phyloP scores from a whole-genome alignment of 2,113 vertebrate species.

The Pardalotus punctatus region DNA sequence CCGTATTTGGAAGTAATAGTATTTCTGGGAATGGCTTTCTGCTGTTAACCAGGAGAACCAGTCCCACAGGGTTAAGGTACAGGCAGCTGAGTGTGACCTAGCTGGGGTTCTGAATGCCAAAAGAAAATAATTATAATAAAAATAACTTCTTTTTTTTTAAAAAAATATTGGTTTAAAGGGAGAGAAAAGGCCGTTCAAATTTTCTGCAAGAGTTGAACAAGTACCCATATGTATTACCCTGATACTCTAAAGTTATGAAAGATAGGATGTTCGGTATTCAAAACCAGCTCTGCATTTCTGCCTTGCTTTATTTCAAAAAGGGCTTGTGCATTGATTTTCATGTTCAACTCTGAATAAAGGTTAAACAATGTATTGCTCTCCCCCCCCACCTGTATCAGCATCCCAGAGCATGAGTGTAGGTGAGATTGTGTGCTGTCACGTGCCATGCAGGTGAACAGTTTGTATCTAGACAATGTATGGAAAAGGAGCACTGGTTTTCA shows the following conservation, averaged over 20 bases:
- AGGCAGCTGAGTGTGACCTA: neutral
- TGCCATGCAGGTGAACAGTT: neutral
- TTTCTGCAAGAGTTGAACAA: neutral
- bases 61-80: neutral
- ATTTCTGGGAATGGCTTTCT: neutral
- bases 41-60: neutral
- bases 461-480: neutral
- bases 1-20: neutral
- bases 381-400: accelerated
- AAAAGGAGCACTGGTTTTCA: neutral
- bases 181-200: neutral
- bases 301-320: neutral
- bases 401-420: neutral
- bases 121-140: neutral
- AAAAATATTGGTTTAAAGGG: neutral
- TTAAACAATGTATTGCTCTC: neutral
- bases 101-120: neutral
- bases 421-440: neutral
- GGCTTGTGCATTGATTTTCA: neutral
- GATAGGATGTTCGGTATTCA: neutral
- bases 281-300: neutral
- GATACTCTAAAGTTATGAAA: neutral
- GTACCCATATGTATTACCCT: neutral
- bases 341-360: neutral
- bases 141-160: neutral